These are phyloP conservation scores for Sinocyclocheilus grahami DNA, from an alignment of 2,113 vertebrate genomes.

Conservation along the genomic window DNA sequence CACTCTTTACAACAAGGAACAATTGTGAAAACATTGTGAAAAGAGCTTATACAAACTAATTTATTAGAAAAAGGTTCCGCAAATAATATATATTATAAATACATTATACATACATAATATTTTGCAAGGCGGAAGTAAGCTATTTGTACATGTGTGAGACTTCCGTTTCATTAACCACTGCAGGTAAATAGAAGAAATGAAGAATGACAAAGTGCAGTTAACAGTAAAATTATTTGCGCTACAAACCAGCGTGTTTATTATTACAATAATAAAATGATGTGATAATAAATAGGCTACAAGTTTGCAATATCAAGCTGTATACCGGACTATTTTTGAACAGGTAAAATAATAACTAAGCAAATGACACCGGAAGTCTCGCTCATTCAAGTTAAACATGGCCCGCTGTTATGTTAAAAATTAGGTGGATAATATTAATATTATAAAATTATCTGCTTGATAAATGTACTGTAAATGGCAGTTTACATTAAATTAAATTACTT, in stretches of 20 bases:
- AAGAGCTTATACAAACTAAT: not conserved
- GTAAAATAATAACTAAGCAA: not conserved
- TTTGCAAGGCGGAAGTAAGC: not conserved
- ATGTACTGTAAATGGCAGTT: not conserved
- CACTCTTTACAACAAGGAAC: not conserved
- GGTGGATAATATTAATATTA: not conserved
- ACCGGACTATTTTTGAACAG: not conserved
- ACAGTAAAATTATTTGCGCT: not conserved
- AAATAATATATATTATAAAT: not conserved
- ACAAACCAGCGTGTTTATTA: not conserved
- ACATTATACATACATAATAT: not conserved
- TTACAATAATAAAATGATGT: not conserved
- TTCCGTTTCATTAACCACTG: not conserved
- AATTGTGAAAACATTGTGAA: not conserved
- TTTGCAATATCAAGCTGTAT: not conserved
- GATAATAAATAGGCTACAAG: not conserved
- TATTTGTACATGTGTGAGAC: not conserved
- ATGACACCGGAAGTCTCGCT: not conserved
- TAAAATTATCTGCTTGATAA: not conserved
- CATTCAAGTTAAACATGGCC: not conserved
- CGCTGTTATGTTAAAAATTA: too few species aligned
- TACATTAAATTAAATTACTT: not conserved
- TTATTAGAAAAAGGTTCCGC: not conserved
- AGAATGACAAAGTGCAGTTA: not conserved
- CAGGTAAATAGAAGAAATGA: not conserved